These are phyloP conservation scores for Drosophila tropicalis DNA, from an alignment of 1,140 invertebrate genomes.

Conservation along the genomic window DNA sequence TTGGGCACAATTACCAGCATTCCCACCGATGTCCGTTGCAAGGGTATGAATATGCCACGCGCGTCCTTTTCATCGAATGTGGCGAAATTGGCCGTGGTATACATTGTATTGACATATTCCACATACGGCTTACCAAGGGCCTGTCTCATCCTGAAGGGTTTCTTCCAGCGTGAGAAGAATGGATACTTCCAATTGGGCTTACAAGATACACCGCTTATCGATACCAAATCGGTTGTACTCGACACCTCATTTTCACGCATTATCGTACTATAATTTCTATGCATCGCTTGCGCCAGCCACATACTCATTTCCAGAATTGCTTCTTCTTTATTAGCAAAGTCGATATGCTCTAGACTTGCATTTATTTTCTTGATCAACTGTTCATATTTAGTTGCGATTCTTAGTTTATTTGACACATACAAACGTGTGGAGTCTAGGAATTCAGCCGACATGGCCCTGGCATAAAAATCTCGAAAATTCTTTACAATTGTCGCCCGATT, in stretches of 20 bases:
- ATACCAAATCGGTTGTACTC: neutral
- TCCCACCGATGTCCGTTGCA: neutral
- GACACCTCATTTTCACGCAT: neutral
- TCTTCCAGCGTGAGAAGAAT: constrained; percentile 6
- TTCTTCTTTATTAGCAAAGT: neutral
- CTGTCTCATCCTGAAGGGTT: neutral
- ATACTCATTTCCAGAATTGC: neutral
- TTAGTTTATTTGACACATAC: constrained; percentile 3
- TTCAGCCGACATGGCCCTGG: neutral
- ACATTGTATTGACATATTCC: neutral
- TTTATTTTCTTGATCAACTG: too few relatives aligned
- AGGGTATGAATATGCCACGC: constrained; percentile 5
- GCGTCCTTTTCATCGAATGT: neutral
- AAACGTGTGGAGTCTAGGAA: neutral
- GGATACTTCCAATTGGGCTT: neutral
- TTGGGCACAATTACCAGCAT: neutral
- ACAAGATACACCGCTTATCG: neutral
- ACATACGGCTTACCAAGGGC: neutral
- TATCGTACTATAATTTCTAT: neutral
- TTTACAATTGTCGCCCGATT: neutral
- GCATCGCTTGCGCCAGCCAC: neutral
- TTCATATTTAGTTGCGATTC: neutral
- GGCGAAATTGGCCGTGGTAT: neutral
- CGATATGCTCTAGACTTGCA: neutral
- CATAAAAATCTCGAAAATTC: neutral